phyloP scores from a whole-genome alignment of 2,888 invertebrate species.

The Apocheima hispidaria region DNA sequence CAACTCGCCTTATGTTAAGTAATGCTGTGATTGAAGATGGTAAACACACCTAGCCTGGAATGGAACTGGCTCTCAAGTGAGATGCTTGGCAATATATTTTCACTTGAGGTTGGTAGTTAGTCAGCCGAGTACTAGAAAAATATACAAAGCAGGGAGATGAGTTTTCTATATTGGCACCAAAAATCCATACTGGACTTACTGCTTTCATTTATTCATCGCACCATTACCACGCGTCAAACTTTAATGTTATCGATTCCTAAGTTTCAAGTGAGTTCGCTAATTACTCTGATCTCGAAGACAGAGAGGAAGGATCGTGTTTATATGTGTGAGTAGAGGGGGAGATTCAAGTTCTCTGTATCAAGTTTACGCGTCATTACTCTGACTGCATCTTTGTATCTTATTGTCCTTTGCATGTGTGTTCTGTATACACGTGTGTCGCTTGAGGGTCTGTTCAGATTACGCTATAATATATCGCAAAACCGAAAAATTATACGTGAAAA shows the following conservation, averaged over 20 bases:
- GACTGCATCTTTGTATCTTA: conserved; percentile 46
- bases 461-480: background rate
- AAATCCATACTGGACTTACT: conserved; percentile 7
- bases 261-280: conserved; percentile 61
- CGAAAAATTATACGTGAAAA: no score
- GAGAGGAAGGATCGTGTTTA: conserved; percentile 20
- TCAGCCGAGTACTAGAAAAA: no score
- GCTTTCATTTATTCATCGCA: conserved; percentile 33
- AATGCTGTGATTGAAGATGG: no score
- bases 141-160: no score
- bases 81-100: no score
- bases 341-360: conserved; percentile 57
- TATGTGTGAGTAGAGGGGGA: conserved; percentile 39
- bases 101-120: no score
- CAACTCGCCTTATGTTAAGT: no score
- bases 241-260: conserved; percentile 66
- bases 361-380: conserved; percentile 69
- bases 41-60: no score
- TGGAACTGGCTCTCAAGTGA: no score
- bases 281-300: conserved; percentile 46
- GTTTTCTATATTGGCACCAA: no score
- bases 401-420: conserved; percentile 44
- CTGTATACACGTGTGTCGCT: background rate
- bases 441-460: background rate
- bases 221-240: conserved; percentile 58